Evolutionary conservation across 2,888 invertebrate species (phyloP), one percentile per base, ranked within the genome.

Genomic region (Xylota sylvarum): DNA sequence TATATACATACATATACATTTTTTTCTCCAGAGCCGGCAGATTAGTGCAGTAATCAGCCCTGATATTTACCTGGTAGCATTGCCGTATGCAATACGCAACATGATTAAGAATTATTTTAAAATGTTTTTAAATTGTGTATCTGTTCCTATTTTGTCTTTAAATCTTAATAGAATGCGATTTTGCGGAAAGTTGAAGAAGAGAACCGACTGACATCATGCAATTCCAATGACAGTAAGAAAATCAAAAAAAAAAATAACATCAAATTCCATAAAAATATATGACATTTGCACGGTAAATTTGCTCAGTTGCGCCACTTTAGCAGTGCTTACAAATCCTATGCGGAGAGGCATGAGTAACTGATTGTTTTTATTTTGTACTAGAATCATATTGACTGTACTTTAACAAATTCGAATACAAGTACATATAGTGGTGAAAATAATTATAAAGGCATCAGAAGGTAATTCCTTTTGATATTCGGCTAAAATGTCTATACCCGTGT

Each of bases 191-290:
- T 55, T 76, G 55, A 32, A 23, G 27, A 32, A 46, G 19, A 69
- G 64, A 69, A 50, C 10, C 23, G 65, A 83, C 77, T 82, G 77
- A 82, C 82, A 82, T 82, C 82, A 82, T 65, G 82, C 81, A 72
- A 56, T 14, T 14, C 43, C 30, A 69, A 67, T 70, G 58, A 56
- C 69, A 74, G 60, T 23, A 23, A 50, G 55, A 37, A 65, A 19
- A 19, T 32, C 6, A 32, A n/a, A 12, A 32, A 46, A 32, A 19
- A 43, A 12, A 7, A 37, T 23, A 6, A 32, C 14, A 2, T 19
- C 43, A 17, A 69, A 43, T 17, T 64, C 43, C 17, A 37, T 50
- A 43, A 10, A 12, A 64, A 17, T 37, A 46, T 62, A 48, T 69
- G 74, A 81, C 81, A 69, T 65, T 19, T 7, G 23, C 48, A 32